These are phyloP conservation scores for Hyalella azteca DNA, from an alignment of 2,888 invertebrate genomes.

Conservation along the genomic window DNA sequence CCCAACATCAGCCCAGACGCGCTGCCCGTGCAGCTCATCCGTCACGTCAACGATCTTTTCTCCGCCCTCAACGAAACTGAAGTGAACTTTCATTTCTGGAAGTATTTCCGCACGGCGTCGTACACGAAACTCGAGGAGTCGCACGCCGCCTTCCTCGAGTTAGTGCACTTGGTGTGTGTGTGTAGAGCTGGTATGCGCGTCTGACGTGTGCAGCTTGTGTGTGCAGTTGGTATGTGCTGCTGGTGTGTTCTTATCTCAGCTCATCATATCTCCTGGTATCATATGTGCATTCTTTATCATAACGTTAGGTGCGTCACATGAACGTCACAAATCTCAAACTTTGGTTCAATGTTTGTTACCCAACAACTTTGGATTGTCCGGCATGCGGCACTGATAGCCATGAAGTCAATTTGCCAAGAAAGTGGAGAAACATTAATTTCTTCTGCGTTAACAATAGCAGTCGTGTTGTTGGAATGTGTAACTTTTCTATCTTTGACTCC, in stretches of 20 bases:
- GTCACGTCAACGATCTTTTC: conserved; percentile 22
- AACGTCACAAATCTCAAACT: background rate
- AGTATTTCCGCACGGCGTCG: background rate
- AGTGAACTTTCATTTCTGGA: conserved; percentile 7
- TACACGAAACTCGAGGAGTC: background rate
- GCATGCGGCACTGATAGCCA: no score
- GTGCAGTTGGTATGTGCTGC: background rate
- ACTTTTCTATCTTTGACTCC: no score
- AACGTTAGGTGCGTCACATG: background rate
- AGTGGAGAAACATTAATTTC: no score
- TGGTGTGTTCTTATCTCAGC: background rate
- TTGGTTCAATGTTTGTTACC: background rate
- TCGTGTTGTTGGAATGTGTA: no score
- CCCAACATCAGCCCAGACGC: conserved; percentile 11
- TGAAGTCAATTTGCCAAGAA: no score
- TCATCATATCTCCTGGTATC: background rate
- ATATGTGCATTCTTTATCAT: background rate
- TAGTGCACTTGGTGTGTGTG: background rate
- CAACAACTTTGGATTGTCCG: no score
- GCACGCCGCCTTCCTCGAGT: conserved; percentile 23
- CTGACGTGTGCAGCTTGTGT: background rate
- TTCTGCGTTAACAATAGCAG: no score
- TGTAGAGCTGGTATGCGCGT: no score
- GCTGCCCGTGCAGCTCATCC: conserved; percentile 22
- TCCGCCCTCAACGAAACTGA: conserved; percentile 32